A percentile compares a stretch with the other conserved stretches of the same genome.
Evolutionary conservation across 2,113 vertebrate genomes (phyloP).

Genomic region (Sinocyclocheilus anshuiensis): DNA sequence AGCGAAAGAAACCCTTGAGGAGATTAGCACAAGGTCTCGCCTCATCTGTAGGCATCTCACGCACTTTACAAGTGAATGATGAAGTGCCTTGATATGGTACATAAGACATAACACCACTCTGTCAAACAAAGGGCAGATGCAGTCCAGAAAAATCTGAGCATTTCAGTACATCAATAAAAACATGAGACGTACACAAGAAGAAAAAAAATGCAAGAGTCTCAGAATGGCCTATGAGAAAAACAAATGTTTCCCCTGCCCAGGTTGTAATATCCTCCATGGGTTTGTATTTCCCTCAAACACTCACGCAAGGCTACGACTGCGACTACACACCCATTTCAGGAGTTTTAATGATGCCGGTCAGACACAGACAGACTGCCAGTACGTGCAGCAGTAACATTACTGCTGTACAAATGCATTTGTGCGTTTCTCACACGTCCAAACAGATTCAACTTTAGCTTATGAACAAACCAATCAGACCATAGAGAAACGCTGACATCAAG

Average conservation of each 20-base stretch:
- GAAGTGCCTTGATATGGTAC: conserved; percentile 11
- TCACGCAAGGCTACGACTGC: background rate
- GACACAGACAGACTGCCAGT: conserved; percentile 27
- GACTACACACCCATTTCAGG: conserved; percentile 6
- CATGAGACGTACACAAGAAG: background rate
- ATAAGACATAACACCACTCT: conserved; percentile 15
- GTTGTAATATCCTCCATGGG: background rate
- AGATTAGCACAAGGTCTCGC: background rate
- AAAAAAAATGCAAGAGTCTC: background rate
- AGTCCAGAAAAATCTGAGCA: background rate
- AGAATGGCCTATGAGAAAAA: conserved; percentile 1
- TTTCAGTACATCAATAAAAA: conserved; percentile 12
- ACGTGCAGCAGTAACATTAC: conserved; percentile 15
- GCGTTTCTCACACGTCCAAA: background rate
- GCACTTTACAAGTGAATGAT: background rate
- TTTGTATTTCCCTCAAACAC: conserved; percentile 20
- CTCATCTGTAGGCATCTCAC: conserved; percentile 8
- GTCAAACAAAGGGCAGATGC: background rate
- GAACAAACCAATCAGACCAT: background rate
- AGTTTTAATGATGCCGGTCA: conserved; percentile 26
- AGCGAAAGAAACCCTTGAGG: background rate
- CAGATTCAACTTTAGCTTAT: background rate
- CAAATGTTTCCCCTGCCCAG: background rate
- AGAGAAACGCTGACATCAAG: background rate
- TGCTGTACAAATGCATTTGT: background rate